Conservation (phyloP, 92 coral and sea anemone species). For the Anthopleura xanthogrammica region DNA sequence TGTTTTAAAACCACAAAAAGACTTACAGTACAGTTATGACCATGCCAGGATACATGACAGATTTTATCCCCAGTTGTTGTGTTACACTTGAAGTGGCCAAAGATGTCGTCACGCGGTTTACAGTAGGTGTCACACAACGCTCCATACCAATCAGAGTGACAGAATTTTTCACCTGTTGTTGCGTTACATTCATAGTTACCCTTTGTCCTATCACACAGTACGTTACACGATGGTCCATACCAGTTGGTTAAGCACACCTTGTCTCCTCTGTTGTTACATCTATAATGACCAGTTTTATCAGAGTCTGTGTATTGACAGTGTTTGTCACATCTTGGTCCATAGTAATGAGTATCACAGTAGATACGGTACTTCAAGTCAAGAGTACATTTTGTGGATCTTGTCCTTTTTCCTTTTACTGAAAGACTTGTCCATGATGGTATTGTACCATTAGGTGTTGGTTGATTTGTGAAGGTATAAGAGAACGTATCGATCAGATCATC, state of each 20-base stretch:
- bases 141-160: conserved; percentile 50
- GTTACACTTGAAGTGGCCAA: conserved; percentile 75
- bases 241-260: conserved; percentile 49
- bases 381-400: background rate
- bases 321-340: conserved; percentile 42
- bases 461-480: conserved; percentile 16
- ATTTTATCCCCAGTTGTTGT: conserved; percentile 46
- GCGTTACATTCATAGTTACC: too few relatives aligned
- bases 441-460: conserved; percentile 30
- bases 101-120: conserved; percentile 37
- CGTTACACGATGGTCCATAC: conserved; percentile 10
- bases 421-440: background rate
- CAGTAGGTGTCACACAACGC: conserved; percentile 48
- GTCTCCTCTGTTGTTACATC: conserved; percentile 42
- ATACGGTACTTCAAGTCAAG: conserved; percentile 5
- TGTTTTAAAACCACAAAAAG: too few relatives aligned
- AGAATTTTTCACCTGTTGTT: background rate
- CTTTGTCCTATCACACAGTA: too few relatives aligned
- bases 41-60: conserved; percentile 23
- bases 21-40: background rate
- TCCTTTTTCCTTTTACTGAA: conserved; percentile 6
- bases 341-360: conserved; percentile 40
- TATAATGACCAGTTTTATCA: conserved; percentile 38
- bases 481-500: conserved; percentile 33
- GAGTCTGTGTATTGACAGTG: conserved; percentile 40